These are phyloP conservation scores for Petrolisthes cinctipes DNA, from an alignment of 2,888 invertebrate species.

Conservation along the genomic window DNA sequence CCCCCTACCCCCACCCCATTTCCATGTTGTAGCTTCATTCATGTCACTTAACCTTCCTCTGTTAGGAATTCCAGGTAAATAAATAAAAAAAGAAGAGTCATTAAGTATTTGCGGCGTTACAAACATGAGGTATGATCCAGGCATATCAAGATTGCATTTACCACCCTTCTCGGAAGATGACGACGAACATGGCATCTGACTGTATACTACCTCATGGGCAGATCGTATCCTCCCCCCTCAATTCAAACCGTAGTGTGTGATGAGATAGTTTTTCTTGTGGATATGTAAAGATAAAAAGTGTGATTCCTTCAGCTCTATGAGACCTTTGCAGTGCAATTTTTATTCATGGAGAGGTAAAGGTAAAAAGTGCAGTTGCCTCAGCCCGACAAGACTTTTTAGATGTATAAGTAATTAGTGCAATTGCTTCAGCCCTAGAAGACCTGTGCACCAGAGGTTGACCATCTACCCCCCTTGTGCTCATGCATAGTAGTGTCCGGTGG, in stretches of 20 bases:
- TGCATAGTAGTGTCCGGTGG: constrained; percentile 55
- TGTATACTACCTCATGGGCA: constrained; percentile 53
- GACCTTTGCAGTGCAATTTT: constrained; percentile 31
- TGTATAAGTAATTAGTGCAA: not conserved
- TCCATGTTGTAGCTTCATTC: constrained; percentile 57
- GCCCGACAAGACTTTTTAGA: not conserved
- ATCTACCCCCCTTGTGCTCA: constrained; percentile 33
- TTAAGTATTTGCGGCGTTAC: constrained; percentile 58
- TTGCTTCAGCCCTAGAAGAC: not conserved
- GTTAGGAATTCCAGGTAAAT: constrained; percentile 56
- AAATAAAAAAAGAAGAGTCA: constrained; percentile 47
- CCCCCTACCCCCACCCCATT: too few relatives aligned
- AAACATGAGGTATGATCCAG: constrained; percentile 62
- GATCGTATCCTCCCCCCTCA: constrained; percentile 23
- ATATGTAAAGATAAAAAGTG: constrained; percentile 38
- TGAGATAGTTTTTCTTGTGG: constrained; percentile 26
- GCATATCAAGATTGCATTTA: constrained; percentile 63
- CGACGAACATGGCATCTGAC: constrained; percentile 50
- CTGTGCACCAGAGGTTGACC: not conserved
- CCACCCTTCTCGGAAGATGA: constrained; percentile 31
- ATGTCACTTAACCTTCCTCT: constrained; percentile 49
- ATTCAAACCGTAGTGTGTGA: constrained; percentile 22
- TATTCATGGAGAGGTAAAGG: constrained; percentile 13
- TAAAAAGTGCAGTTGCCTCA: not conserved
- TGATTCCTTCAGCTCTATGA: constrained; percentile 27